phyloP scores from a whole-genome alignment of 1,140 invertebrate genomes.

The Drosophila ficusphila region DNA sequence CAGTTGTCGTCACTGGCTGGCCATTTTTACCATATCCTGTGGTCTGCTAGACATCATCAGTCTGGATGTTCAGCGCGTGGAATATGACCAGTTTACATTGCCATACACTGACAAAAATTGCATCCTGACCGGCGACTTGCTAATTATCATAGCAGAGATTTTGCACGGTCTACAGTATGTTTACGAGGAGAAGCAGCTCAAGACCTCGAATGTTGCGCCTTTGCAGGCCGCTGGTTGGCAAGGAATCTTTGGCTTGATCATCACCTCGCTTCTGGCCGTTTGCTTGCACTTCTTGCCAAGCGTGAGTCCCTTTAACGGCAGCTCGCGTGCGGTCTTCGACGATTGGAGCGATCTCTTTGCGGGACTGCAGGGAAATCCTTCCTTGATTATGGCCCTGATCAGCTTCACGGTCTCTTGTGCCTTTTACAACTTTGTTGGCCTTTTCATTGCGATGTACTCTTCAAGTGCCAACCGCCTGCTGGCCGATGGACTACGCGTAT shows the following conservation, averaged over 20 bases:
- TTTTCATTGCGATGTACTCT: conserved; percentile 97
- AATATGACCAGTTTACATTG: conserved; percentile 81
- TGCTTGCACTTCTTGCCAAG: conserved; percentile 94
- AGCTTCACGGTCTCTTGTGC: conserved; percentile 96
- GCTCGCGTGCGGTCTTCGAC: conserved; percentile 92
- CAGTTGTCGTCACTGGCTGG: conserved; percentile 90
- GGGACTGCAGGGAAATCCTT: conserved; percentile 88
- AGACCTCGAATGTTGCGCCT: conserved; percentile 91
- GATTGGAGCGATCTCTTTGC: conserved; percentile 93
- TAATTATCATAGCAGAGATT: conserved; percentile 96
- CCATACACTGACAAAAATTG: conserved; percentile 87
- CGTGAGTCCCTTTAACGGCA: conserved; percentile 90
- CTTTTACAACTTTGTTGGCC: conserved; percentile 98
- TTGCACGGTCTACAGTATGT: conserved; percentile 97
- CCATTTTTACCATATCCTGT: conserved; percentile 90
- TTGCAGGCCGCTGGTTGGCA: conserved; percentile 95
- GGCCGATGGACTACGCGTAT: conserved; percentile 94
- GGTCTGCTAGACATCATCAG: conserved; percentile 92
- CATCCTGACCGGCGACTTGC: conserved; percentile 94
- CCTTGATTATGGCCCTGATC: conserved; percentile 84
- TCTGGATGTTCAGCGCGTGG: conserved; percentile 84
- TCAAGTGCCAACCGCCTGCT: conserved; percentile 97
- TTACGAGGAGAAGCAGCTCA: conserved; percentile 96
- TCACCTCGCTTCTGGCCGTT: conserved; percentile 90
- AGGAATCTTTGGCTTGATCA: conserved; percentile 94